Percentiles rank a stretch among this genome's conserved stretches.
phyloP scores from a whole-genome alignment of 2,797 vertebrate species.

The Acanthurus lineatus region DNA sequence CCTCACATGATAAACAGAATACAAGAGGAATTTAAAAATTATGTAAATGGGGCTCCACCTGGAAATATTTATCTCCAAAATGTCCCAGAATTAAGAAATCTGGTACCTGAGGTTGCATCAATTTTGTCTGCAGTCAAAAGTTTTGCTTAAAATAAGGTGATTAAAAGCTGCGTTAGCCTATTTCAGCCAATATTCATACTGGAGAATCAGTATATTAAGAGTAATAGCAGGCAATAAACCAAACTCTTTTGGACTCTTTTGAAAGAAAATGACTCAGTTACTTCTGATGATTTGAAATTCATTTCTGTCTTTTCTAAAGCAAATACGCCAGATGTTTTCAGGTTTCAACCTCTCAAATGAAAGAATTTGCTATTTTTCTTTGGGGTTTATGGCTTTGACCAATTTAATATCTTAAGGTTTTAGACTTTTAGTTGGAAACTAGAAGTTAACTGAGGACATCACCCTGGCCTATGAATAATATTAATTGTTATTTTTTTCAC shows the following conservation, averaged over 20 bases:
- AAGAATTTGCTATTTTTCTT: background rate
- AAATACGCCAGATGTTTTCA: background rate
- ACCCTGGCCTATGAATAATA: too few relatives aligned
- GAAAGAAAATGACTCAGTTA: too few relatives aligned
- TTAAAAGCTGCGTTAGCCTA: background rate
- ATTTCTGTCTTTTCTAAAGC: too few relatives aligned
- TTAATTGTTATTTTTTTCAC: background rate
- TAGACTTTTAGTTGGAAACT: background rate
- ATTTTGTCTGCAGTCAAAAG: background rate
- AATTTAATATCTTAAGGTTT: background rate
- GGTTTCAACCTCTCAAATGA: background rate
- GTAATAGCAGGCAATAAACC: too few relatives aligned
- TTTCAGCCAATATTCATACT: too few relatives aligned
- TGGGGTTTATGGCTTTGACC: background rate
- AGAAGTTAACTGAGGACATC: background rate
- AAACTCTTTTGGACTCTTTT: too few relatives aligned
- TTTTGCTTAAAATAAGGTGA: background rate
- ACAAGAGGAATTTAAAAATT: slow-evolving; percentile 11
- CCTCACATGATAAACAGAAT: slow-evolving; percentile 37
- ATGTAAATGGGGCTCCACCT: slow-evolving; percentile 3
- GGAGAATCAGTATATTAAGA: too few relatives aligned
- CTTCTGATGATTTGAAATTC: too few relatives aligned
- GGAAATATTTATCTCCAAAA: slow-evolving; percentile 21
- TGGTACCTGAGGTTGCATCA: background rate
- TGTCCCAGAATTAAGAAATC: slow-evolving; percentile 18